Conservation (phyloP, 2,113 vertebrate species). For the Aegithalos caudatus region DNA sequence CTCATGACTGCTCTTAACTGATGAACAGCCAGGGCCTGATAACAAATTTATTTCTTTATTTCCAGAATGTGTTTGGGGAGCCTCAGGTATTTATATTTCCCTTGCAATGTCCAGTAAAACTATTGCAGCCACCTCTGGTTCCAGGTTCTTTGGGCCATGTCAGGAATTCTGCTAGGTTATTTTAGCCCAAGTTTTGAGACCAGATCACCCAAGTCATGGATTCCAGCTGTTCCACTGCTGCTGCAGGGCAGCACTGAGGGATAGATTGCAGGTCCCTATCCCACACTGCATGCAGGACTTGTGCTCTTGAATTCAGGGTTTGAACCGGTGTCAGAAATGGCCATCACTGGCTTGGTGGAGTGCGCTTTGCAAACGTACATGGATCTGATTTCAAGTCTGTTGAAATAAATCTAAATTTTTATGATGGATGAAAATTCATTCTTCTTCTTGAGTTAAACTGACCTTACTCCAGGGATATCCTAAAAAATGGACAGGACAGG, state of each 20-base stretch:
- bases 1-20: neutral
- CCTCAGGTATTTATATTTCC: neutral
- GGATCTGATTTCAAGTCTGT: neutral
- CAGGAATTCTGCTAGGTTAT: neutral
- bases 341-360: neutral
- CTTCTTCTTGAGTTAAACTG: neutral
- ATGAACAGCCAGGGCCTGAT: neutral
- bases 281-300: neutral
- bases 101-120: neutral
- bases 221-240: neutral
- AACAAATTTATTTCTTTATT: neutral
- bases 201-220: neutral
- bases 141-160: neutral
- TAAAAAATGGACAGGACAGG: fast-evolving
- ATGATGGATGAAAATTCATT: neutral
- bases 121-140: neutral
- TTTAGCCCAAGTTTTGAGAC: neutral
- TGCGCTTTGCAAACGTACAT: neutral
- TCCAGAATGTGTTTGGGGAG: neutral
- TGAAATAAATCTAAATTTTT: neutral
- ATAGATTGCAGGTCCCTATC: neutral
- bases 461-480: neutral
- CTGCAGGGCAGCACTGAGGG: neutral
- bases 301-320: neutral
- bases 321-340: neutral